Conservation (phyloP, 2,888 invertebrate genomes). For the Callyntrura sp. region DNA sequence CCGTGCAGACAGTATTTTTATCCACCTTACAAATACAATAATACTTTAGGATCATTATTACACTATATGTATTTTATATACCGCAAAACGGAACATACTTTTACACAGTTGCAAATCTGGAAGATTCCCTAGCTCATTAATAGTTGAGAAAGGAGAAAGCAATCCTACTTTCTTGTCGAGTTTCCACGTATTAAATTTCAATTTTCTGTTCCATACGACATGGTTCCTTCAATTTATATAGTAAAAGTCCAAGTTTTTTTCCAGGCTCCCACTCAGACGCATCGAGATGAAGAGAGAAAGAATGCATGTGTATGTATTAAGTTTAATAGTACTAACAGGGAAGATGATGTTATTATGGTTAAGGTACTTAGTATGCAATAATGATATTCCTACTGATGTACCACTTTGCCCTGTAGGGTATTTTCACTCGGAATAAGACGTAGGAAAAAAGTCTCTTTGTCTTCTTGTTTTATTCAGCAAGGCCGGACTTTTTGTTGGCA, state of each 20-base stretch:
- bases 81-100: too few species aligned
- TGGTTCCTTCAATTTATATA: slow-evolving; percentile 64
- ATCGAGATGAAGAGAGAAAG: neutral
- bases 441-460: slow-evolving; percentile 50
- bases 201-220: slow-evolving; percentile 74
- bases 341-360: slow-evolving; percentile 52
- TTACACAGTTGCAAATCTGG: slow-evolving; percentile 61
- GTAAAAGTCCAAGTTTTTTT: slow-evolving; percentile 59
- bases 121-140: slow-evolving; percentile 72
- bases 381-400: slow-evolving; percentile 59
- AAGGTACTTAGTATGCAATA: slow-evolving; percentile 70
- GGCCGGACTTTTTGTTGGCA: slow-evolving; percentile 57
- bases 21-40: neutral
- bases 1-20: neutral
- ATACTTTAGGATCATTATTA: neutral
- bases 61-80: neutral
- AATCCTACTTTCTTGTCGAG: slow-evolving; percentile 70
- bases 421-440: slow-evolving; percentile 49
- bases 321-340: slow-evolving; percentile 9
- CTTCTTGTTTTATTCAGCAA: slow-evolving; percentile 50
- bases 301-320: neutral
- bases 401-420: slow-evolving; percentile 51
- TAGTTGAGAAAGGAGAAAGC: slow-evolving; percentile 70
- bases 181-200: slow-evolving; percentile 77
- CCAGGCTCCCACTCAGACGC: neutral